A percentile compares a stretch with the other conserved stretches of the same genome.
phyloP scores from a whole-genome alignment of 2,797 vertebrate genomes.

The Pygocentrus nattereri region DNA sequence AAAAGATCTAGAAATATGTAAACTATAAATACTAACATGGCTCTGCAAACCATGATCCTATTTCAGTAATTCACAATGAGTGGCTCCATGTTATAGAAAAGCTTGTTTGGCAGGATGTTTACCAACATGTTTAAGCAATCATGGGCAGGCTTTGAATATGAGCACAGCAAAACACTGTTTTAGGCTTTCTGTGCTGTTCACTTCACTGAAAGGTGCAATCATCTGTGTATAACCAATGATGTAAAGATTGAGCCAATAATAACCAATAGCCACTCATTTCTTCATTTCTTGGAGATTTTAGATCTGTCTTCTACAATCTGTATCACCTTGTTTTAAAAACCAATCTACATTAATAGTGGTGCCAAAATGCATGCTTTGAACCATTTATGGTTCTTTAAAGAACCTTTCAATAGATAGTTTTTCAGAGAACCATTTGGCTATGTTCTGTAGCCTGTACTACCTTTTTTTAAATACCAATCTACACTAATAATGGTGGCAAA shows the following conservation, averaged over 20 bases:
- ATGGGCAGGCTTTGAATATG: conserved; percentile 22
- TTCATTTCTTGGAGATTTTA: too few species aligned
- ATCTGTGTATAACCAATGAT: conserved; percentile 5
- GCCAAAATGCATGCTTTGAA: too few species aligned
- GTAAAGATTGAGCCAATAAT: conserved; percentile 13
- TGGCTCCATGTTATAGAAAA: conserved; percentile 5
- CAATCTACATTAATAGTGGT: too few species aligned
- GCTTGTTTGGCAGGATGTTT: conserved; percentile 33
- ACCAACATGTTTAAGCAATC: conserved; percentile 26
- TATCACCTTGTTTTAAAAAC: too few species aligned
- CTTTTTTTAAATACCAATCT: too few species aligned
- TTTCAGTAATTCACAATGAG: conserved; percentile 33
- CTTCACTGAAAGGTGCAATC: not conserved
- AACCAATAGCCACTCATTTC: not conserved
- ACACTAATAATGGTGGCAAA: too few species aligned
- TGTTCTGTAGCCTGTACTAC: too few species aligned
- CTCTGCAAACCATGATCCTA: conserved; percentile 15
- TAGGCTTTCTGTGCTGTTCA: not conserved
- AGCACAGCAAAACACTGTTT: conserved; percentile 13
- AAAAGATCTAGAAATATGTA: conserved; percentile 16
- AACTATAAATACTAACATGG: conserved; percentile 11
- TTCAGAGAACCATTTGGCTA: too few species aligned
- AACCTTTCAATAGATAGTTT: too few species aligned
- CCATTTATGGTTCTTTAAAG: too few species aligned
- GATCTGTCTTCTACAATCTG: too few species aligned